Conservation (phyloP, 2,888 invertebrate genomes). For the Cryptus armator region DNA sequence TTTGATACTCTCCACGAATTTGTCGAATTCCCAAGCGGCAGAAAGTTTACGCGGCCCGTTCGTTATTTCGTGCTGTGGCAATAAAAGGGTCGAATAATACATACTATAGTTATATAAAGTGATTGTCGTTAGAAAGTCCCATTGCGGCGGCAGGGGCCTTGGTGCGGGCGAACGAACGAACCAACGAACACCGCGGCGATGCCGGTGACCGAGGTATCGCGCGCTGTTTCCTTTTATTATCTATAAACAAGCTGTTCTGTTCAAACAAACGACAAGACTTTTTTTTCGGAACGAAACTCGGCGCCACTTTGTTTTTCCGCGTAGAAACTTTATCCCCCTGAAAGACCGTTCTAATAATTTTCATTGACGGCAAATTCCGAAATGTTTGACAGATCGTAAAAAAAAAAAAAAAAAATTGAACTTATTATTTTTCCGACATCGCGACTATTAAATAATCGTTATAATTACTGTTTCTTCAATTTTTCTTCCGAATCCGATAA, state of each 20-base stretch:
- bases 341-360: neutral
- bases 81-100: conserved; percentile 79
- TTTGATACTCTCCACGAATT: conserved; percentile 31
- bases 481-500: too few relatives aligned
- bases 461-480: too few relatives aligned
- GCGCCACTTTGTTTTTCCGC: neutral
- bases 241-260: conserved; percentile 41
- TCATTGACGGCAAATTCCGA: neutral
- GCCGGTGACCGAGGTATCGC: conserved; percentile 43
- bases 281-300: conserved; percentile 4
- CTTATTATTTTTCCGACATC: too few relatives aligned
- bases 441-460: too few relatives aligned
- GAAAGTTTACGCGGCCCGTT: conserved; percentile 28
- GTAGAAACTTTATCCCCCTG: neutral
- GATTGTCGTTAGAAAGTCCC: conserved; percentile 81
- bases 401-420: too few relatives aligned
- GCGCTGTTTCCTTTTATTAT: conserved; percentile 70
- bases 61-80: conserved; percentile 61
- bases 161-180: conserved; percentile 69
- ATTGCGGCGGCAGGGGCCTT: conserved; percentile 73
- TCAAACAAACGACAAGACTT: conserved; percentile 49
- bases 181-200: conserved; percentile 40
- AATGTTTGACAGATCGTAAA: too few relatives aligned
- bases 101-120: conserved; percentile 71
- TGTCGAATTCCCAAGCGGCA: conserved; percentile 18